Base-by-base conservation (phyloP, 2,113 vertebrate genomes). In the Equus przewalskii region DNA sequence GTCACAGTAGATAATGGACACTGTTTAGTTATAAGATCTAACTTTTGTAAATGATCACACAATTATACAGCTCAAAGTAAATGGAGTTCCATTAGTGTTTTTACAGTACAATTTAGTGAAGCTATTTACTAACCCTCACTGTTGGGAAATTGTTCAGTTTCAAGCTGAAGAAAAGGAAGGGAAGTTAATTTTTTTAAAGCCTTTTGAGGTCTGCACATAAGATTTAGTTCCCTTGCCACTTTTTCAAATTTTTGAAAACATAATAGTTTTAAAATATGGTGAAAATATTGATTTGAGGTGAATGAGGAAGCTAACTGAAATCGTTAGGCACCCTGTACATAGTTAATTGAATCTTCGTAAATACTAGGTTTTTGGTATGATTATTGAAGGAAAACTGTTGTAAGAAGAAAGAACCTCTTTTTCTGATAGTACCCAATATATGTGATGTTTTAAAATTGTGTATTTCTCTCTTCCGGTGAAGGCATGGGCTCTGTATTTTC, bases 31-130 rank as follows among this genome's bases (percentile, higher is more conserved):
- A 26, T 79, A 36, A 95, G 60, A 96, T 41, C 13, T 72, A 76
- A 88, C 36, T 96, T 90, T 82, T 94, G 30, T 92, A 96, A 95
- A 84, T 87, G 9, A 76, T 91, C 60, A 92, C 70, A 85, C 16
- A 70, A 15, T 56, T 91, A 60, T 91, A 91, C n/a, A 87, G 54
- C 56, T 89, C 67, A 86, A 91, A 96, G 49, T 94, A 58, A 79
- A 93, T 82, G 78, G 51, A 85, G 26, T 86, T 73, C 33, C 28
- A 51, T 75, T 91, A 84, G 16, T 86, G 49, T 62, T 92, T 93
- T 89, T 96, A 90, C 26, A 92, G 7, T 24, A 95, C 41, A 92
- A 28, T 96, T 97, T 97, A 97, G 28, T 91, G 65, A 95, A 93
- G n/a, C 18, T 97, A 3, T 90, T 93, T 94, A 80, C n/a, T 92